phyloP scores from a whole-genome alignment of 2,113 vertebrate genomes.

The Erythrolamprus reginae region DNA sequence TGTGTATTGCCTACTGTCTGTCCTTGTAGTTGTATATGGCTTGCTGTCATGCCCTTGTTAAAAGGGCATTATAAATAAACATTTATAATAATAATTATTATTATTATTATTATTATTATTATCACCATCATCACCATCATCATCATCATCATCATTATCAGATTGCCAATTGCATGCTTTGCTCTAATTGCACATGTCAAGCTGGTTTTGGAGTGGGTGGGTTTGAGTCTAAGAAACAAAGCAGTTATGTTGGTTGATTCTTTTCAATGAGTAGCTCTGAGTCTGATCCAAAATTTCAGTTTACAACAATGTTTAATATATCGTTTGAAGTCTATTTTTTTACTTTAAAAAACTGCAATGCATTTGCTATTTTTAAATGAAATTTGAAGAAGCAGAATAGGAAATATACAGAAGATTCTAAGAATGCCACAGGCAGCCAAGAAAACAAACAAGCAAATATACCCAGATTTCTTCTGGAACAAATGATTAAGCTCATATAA shows the following conservation, averaged over 20 bases:
- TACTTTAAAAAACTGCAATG: background rate
- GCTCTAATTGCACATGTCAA: background rate
- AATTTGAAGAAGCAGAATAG: background rate
- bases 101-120: no score
- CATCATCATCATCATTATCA: no score
- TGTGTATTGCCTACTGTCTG: no score
- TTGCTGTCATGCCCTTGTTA: no score
- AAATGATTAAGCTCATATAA: background rate
- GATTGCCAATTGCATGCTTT: background rate
- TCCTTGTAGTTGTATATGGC: no score
- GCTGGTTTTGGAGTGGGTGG: no score
- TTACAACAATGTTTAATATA: background rate
- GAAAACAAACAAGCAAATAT: background rate
- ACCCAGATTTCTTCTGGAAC: background rate
- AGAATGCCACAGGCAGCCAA: background rate
- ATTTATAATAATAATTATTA: no score
- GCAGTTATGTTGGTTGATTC: background rate
- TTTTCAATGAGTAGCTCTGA: background rate
- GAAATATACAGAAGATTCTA: background rate
- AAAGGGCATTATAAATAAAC: no score
- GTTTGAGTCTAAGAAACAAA: background rate
- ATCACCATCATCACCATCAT: no score
- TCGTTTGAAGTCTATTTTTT: background rate
- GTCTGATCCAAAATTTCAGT: background rate
- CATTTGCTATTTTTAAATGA: background rate